Conservation (phyloP, 2,113 vertebrate genomes). For the Coptodon bakossiorum region DNA sequence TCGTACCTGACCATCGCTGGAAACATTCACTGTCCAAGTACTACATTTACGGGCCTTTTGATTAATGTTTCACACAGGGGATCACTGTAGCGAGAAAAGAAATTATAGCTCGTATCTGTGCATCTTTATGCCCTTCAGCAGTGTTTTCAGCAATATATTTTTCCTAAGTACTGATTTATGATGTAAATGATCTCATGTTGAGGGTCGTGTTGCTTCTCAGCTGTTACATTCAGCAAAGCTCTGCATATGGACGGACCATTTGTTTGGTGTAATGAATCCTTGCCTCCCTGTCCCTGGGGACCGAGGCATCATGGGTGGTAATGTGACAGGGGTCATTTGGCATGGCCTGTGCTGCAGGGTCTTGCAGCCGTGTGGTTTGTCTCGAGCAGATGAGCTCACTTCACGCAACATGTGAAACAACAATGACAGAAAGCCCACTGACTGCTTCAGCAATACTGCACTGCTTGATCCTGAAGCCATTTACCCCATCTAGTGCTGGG, state of each 20-base stretch:
- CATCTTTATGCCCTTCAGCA: neutral
- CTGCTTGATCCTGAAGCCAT: neutral
- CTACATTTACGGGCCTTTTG: neutral
- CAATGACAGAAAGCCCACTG: neutral
- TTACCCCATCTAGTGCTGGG: neutral
- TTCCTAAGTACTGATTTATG: neutral
- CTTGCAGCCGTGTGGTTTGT: neutral
- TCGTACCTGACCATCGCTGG: neutral
- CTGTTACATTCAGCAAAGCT: constrained; percentile 16
- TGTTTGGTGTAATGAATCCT: constrained; percentile 30
- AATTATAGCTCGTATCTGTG: neutral
- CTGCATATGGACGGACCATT: neutral
- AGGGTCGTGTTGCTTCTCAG: constrained; percentile 1
- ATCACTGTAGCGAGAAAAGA: neutral
- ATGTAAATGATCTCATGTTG: neutral
- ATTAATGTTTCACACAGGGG: neutral
- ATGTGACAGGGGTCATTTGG: constrained; percentile 30
- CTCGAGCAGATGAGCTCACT: neutral
- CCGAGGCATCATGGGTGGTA: constrained; percentile 28
- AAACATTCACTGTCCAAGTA: neutral
- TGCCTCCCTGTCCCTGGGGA: neutral
- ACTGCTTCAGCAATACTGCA: neutral
- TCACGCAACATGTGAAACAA: constrained; percentile 30
- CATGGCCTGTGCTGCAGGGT: neutral
- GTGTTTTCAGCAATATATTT: neutral